Percentiles rank a stretch among this genome's conserved stretches.
These are phyloP conservation scores for Tetramorium parvispinum DNA, from an alignment of 1,140 invertebrate genomes.

Conservation along the genomic window DNA sequence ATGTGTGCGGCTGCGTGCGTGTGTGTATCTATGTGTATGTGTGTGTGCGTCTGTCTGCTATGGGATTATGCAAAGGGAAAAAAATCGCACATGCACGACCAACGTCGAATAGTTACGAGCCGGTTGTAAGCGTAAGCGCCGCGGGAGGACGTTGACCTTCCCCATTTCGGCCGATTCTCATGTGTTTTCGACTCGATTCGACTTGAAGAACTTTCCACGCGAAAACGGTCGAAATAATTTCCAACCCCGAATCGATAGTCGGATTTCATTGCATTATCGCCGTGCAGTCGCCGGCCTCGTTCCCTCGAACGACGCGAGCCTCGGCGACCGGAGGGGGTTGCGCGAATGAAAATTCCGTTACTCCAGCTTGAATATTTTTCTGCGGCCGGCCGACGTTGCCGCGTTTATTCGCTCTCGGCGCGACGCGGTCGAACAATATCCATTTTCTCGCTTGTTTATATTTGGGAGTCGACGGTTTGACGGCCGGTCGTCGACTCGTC, in stretches of 20 bases:
- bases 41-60: neutral
- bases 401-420: neutral
- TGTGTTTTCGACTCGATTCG: neutral
- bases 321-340: too few relatives aligned
- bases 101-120: slow-evolving; percentile 43
- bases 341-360: neutral
- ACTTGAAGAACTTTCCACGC: neutral
- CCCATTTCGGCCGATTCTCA: neutral
- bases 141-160: slow-evolving; percentile 29
- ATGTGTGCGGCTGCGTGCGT: neutral
- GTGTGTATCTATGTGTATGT: neutral
- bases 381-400: neutral
- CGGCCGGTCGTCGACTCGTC: neutral
- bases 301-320: too few relatives aligned
- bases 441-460: neutral
- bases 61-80: slow-evolving; percentile 40
- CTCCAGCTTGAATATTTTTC: neutral
- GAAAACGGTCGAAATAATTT: neutral
- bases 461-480: neutral
- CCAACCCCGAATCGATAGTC: neutral
- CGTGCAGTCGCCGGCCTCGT: too few relatives aligned
- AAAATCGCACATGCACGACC: slow-evolving; percentile 26
- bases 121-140: slow-evolving; percentile 26
- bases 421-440: neutral
- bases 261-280: neutral